Base-by-base conservation (phyloP, 2,888 invertebrate genomes). In the Hemithea aestivaria region DNA sequence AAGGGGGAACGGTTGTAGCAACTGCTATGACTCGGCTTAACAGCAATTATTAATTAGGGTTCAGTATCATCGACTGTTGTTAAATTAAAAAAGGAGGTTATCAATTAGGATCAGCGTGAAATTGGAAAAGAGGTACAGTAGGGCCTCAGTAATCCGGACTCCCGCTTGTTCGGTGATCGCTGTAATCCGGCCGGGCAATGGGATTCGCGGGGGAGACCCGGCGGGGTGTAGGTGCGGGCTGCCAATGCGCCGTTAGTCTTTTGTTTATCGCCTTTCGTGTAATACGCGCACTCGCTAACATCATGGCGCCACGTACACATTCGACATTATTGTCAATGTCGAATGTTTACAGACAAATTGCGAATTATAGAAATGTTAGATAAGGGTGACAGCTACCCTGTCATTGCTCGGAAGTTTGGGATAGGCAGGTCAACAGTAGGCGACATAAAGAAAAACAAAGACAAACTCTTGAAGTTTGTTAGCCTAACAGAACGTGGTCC, bases 311-410 rank as follows among this genome's bases (percentile, higher is more conserved):
- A 23, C 32, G 28, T 21, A 34, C 21, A 27, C 27, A 27, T 28
- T 23, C 12, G 7, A 35, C 28, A n/a, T n/a, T n/a, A 10, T 30
- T 42, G 10, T 41, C 45, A 23, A 28, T 43, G 35, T n/a, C n/a
- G 25, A 20, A 26, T 34, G 49, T 41, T 10, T 4, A 32, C 35
- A 37, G 35, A 44, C 11, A 46, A 47, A 32, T 26, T 33, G 10
- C 29, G 31, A 10, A 40, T 47, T 38, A 38, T 45, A 43, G 43
- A 48, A 8, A 42, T 35, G 31, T 26, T 45, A 36, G 31, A 45
- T 16, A 34, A 45, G 20, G 41, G 41, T 26, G 42, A 34, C 36
- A 35, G 35, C 25, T 39, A 37, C 29, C 27, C 29, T 32, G 9
- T 9, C 32, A 28, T 39, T 44, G 38, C 38, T 35, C 35, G 25